These are phyloP conservation scores for Verasper variegatus DNA, from an alignment of 2,113 vertebrate species.

Conservation along the genomic window DNA sequence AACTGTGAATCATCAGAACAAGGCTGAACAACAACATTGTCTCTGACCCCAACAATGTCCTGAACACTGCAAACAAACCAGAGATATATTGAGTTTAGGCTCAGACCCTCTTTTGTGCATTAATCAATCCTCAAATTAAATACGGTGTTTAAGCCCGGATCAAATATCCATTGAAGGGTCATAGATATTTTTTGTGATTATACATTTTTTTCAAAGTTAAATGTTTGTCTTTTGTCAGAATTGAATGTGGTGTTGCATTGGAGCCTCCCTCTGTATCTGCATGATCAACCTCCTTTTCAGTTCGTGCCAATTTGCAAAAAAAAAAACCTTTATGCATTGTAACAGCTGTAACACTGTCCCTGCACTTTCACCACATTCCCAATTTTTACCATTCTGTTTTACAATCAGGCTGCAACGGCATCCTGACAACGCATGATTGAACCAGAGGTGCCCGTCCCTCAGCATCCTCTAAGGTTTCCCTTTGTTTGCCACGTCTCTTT, in stretches of 20 bases:
- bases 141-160: no score
- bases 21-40: no score
- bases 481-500: constrained; percentile 71
- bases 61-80: no score
- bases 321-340: neutral
- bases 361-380: neutral
- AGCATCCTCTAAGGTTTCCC: constrained; percentile 53
- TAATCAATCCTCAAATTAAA: no score
- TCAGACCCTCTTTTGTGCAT: neutral
- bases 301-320: neutral
- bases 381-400: constrained; percentile 30
- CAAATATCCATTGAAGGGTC: no score
- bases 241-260: neutral
- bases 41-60: no score
- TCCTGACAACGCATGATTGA: constrained; percentile 50
- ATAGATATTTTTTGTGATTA: neutral
- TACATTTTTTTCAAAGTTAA: neutral
- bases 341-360: neutral
- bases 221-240: neutral
- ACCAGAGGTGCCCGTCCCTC: constrained; percentile 49
- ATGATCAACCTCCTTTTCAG: neutral
- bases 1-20: no score
- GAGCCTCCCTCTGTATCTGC: neutral
- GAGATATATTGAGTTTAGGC: no score
- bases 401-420: constrained; percentile 36